phyloP scores from a whole-genome alignment of 2,113 vertebrate genomes.

The Lepisosteus oculatus region DNA sequence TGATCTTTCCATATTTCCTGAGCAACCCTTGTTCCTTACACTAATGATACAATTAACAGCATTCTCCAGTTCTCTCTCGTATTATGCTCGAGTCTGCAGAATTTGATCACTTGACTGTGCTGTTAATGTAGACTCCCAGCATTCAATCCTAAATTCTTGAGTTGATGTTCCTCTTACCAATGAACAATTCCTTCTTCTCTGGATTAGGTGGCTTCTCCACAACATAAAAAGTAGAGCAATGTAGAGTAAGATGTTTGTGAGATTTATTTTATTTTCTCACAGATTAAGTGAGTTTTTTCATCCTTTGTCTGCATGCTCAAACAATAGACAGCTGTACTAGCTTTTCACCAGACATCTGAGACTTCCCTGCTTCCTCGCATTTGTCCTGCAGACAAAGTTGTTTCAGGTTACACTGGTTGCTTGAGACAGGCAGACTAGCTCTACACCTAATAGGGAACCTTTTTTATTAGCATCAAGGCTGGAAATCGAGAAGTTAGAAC shows the following conservation, averaged over 20 bases:
- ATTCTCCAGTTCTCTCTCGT: background rate
- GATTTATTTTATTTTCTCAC: background rate
- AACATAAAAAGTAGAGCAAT: background rate
- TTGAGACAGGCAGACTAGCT: constrained; percentile 15
- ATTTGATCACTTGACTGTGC: background rate
- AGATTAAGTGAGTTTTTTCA: constrained; percentile 22
- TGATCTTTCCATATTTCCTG: background rate
- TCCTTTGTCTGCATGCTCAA: constrained; percentile 37
- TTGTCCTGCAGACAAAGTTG: constrained; percentile 37
- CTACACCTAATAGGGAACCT: constrained; percentile 8
- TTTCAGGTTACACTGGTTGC: constrained; percentile 23
- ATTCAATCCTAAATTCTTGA: background rate
- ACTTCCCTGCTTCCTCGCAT: constrained; percentile 34
- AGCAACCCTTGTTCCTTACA: background rate
- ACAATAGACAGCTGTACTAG: constrained; percentile 39
- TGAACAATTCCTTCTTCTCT: background rate
- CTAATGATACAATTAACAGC: background rate
- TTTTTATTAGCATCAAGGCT: constrained; percentile 4
- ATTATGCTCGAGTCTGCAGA: background rate
- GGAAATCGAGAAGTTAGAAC: background rate
- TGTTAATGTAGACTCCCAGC: background rate
- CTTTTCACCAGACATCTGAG: constrained; percentile 36
- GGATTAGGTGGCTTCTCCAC: background rate
- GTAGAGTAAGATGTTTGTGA: too few relatives aligned
- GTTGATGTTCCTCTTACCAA: background rate